Conservation (phyloP, 2,113 vertebrate genomes). For the Madoqua kirkii region DNA sequence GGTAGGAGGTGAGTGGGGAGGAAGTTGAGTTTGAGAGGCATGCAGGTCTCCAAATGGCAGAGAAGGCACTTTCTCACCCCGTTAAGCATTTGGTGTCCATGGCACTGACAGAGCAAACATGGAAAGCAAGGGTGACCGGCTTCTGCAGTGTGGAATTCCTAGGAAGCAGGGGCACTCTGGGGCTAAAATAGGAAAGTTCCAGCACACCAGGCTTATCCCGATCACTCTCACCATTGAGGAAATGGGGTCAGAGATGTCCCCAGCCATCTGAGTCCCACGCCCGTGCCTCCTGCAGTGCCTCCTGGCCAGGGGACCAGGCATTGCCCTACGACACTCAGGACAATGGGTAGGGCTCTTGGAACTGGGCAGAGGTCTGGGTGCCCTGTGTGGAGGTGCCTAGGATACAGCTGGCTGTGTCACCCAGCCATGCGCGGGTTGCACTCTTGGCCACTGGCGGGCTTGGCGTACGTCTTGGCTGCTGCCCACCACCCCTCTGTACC, state of each 20-base stretch:
- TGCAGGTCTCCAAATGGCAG: background rate
- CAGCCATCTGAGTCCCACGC: rapidly evolving
- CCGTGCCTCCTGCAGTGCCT: rapidly evolving
- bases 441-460: rapidly evolving
- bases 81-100: rapidly evolving
- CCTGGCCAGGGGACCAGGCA: rapidly evolving
- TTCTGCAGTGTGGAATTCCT: background rate
- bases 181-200: background rate
- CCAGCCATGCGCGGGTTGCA: rapidly evolving
- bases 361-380: background rate
- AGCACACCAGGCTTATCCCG: background rate
- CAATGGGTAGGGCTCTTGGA: background rate
- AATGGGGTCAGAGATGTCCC: background rate
- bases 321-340: rapidly evolving
- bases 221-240: background rate
- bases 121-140: rapidly evolving
- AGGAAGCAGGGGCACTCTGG: rapidly evolving
- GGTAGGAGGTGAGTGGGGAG: background rate
- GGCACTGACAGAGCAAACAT: rapidly evolving
- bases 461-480: rapidly evolving
- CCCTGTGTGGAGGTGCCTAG: rapidly evolving
- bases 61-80: background rate
- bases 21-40: background rate
- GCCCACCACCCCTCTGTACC: rapidly evolving
- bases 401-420: background rate